Evolutionary conservation across 2,888 invertebrate species (phyloP).

Genomic region (Stenolophus ochropezus): DNA sequence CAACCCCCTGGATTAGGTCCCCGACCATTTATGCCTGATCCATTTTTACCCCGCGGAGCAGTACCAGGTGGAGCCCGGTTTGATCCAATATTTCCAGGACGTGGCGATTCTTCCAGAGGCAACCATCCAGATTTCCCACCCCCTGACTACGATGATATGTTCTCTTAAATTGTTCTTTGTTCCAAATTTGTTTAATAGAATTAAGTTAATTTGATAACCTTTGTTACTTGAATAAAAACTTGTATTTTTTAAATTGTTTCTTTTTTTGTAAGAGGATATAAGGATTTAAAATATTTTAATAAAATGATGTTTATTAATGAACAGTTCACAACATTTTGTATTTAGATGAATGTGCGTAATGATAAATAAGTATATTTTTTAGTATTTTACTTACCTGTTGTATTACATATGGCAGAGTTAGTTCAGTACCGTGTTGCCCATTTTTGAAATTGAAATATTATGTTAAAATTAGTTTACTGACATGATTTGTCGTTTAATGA

Average conservation of each 20-base stretch:
- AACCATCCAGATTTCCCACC: constrained; percentile 32
- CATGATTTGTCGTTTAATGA: background rate
- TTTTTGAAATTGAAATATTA: background rate
- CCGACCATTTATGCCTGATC: constrained; percentile 17
- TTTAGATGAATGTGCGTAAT: background rate
- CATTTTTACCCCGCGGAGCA: background rate
- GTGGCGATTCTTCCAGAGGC: background rate
- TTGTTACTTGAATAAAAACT: too few species aligned
- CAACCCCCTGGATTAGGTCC: constrained; percentile 26
- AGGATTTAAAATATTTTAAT: too few species aligned
- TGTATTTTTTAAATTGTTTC: too few species aligned
- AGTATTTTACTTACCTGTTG: background rate
- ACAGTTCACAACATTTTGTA: too few species aligned
- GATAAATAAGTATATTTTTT: too few species aligned
- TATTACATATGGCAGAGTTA: background rate
- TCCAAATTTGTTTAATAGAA: too few species aligned
- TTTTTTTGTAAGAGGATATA: too few species aligned
- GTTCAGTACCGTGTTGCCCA: background rate
- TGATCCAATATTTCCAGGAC: constrained; percentile 43
- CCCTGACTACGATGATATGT: constrained; percentile 48
- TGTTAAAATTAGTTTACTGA: constrained; percentile 15
- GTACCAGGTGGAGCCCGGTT: constrained; percentile 38
- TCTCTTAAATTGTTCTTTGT: background rate
- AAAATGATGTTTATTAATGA: too few species aligned
- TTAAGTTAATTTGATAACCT: too few species aligned